Evolutionary conservation across 2,113 vertebrate genomes (phyloP), one percentile per base, ranked within the genome.

Genomic region (Oryzias celebensis): DNA sequence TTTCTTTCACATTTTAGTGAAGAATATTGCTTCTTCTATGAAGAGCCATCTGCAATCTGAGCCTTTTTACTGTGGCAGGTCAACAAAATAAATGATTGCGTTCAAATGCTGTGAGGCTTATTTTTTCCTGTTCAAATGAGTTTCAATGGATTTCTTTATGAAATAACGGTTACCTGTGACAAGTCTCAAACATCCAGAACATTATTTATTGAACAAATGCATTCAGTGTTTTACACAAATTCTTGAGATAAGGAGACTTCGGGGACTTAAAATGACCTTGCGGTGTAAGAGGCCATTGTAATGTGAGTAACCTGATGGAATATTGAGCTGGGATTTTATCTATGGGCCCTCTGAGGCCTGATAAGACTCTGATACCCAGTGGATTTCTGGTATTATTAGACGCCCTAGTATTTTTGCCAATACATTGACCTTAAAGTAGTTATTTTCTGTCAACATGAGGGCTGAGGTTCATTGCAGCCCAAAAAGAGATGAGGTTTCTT

Each of bases 1-100:
- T 44, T 61, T 56, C 62, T 79, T 93, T 92, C 90, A 92, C 92
- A 88, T 92, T 91, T 89, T 90, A 79, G 92, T 92, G 91, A 91
- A 91, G 75, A 79, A 75, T 66, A 78, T 75, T 70, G 78, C 84
- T 65, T 93, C 92, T 93, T 93, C 92, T 92, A 83, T 93, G 92
- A 93, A 93, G 92, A 93, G 74, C 72, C 68, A 55, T 55, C 87
- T 89, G 77, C 85, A 90, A 82, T 87, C 81, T 87, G 86, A 85
- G 88, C 82, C 85, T 69, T 83, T 87, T 84, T 66, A 80, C 73
- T 48, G 73, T 31, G 82, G 81, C 81, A 62, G 81, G 68, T 76
- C 75, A 61, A 83, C 61, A 77, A 82, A 90, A 89, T 91, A 91
- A 91, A 91, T 36, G 84, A 84, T 89, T 80, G 68, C 75, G 52